Evolutionary conservation across 2,113 vertebrate species (phyloP), one percentile per base, ranked within the genome.

Genomic region (Dendrocopos noguchii): DNA sequence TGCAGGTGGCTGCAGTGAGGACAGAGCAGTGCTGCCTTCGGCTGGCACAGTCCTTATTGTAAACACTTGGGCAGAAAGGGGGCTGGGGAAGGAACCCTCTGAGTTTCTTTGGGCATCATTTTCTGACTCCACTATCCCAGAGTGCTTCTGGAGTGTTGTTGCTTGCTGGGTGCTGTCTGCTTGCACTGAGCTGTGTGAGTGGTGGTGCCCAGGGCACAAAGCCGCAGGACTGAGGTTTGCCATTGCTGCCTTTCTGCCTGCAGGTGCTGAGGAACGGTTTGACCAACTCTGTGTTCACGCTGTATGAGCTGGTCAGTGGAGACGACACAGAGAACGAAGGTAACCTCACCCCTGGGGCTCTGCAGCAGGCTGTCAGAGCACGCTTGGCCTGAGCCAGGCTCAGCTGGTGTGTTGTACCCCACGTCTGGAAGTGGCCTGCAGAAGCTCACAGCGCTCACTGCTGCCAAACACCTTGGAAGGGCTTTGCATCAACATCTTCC

Each of bases 301-400:
- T 99, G 50, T 99, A 99, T 17, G 99, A 99, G 36, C 91, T 99
- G 76, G 96, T 97, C 68, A 99, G 98, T 4, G 99, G 99, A 2
- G 99, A 99, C 19, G 99, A 99, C 84, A 99, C 99, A 4, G 98
- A 98, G 90, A 97, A 97, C 0, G 99, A 99, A 98, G 99, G 99
- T 99, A 98, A 68, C 3, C 27, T 15, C 33, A 0, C 1, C 4
- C 9, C 22, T 65, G 1, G 0, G 4, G 22, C 28, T 77, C 47
- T 1, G 3, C 42, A 52, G 47, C 24, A 10, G 47, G 22, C 46
- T 73, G 52, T 31, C n/a, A 53, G 44, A 80, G 76, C 42, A 18
- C 6, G 0, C 16, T 72, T 46, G 9, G 6, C 24, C 25, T 29
- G 16, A 46, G 29, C 5, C 0, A 0, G 1, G 44, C 18, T 11